Base-by-base conservation (phyloP, 1,140 invertebrate genomes). In the Hyphantria cunea region DNA sequence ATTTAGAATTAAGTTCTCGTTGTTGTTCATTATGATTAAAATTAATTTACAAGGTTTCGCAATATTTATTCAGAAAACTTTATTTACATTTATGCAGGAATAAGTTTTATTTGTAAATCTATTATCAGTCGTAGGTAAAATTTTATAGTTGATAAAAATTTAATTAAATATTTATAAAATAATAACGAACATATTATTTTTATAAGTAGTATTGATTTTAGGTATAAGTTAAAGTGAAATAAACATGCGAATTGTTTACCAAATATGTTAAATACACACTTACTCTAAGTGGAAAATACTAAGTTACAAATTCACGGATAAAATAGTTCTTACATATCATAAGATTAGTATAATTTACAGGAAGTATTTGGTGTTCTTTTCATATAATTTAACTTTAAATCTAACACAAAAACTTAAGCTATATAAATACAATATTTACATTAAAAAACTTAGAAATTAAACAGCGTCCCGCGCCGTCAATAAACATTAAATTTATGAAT, bases 1-100 rank as follows among this genome's bases (percentile, higher is more conserved):
- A 89, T 89, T 90, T 90, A 90, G 85, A 90, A 90, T 90, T 88
- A 88, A 86, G 74, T 82, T 78, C 76, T 90, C 85, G 85, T 90
- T 86, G 85, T 90, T 82, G 72, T 79, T 86, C 74, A 74, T 68
- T 81, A 76, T 79, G 75, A 75, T 69, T 71, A 72, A 67, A 59
- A 64, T 71, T 71, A 73, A 68, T 59, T 59, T 59, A 59, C 49
- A 62, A 53, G 39, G 44, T 55, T 45, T 61, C 49, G 51, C 15
- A 45, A 55, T 50, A 50, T 14, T 55, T 55, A 55, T 64, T 55
- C 44, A 49, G 45, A 12, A 64, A 50, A 64, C 34, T 37, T 49
- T 64, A 60, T 60, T 64, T 54, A 58, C 32, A 51, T 64, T 65
- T 66, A 74, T 37, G 50, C 47, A 64, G 54, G 66, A 70, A 72